phyloP scores from a whole-genome alignment of 2,113 vertebrate species.

The Strigops habroptila region DNA sequence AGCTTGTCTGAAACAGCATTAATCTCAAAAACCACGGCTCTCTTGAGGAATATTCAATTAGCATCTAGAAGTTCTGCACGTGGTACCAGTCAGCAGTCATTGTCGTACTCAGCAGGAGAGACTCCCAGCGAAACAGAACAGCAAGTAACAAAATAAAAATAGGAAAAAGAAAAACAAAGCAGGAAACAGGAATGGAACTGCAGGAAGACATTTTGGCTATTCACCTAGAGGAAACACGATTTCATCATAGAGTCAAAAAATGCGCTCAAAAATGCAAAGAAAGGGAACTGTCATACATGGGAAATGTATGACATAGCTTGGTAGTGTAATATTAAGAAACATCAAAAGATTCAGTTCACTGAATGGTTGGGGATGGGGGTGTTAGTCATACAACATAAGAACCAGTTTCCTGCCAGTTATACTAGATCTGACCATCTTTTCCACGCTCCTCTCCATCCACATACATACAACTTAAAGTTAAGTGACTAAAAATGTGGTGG shows the following conservation, averaged over 20 bases:
- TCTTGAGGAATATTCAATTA: background rate
- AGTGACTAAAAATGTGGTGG: background rate
- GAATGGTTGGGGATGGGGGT: fast-evolving
- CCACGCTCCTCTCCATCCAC: background rate
- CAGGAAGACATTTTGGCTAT: background rate
- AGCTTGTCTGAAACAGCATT: background rate
- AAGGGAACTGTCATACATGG: background rate
- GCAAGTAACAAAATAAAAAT: background rate
- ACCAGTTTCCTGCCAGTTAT: background rate
- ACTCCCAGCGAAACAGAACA: background rate
- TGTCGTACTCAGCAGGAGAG: background rate
- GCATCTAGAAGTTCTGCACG: background rate
- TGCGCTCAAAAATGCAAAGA: background rate
- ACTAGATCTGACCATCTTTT: background rate
- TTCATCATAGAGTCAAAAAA: background rate
- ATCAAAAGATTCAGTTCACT: background rate
- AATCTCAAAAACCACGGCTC: background rate
- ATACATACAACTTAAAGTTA: background rate
- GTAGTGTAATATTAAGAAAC: background rate
- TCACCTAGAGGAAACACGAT: background rate
- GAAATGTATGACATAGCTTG: background rate
- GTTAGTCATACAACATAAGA: background rate
- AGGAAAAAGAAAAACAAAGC: background rate
- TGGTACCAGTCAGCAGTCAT: background rate
- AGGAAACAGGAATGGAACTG: background rate